Evolutionary conservation across 2,113 vertebrate species (phyloP), one percentile per base, ranked within the genome.

Genomic region (Turnix velox): DNA sequence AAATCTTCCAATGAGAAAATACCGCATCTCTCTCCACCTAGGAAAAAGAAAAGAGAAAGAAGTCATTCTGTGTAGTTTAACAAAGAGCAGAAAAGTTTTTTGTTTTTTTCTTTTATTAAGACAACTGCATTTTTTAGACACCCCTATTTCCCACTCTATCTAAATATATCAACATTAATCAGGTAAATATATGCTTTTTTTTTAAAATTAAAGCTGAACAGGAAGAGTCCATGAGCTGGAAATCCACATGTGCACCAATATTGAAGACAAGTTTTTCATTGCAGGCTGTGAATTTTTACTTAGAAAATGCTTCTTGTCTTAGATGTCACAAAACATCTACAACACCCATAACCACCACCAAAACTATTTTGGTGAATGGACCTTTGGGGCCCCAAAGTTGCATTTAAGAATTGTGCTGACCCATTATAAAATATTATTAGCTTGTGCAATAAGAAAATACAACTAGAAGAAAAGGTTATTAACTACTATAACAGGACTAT

Each of bases 1-100:
- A n/a, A 97, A 93, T 98, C 98, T 98, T 98, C 98, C 94, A 97
- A 95, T 98, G 98, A 97, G 97, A 97, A 97, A 98, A 98, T 97
- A 98, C 97, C 98, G 98, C 93, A 55, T 96, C 98, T 97, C 98
- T 96, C 98, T 97, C 98, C 97, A 98, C 98, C 99, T 99, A 97
- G 75, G 97, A 96, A 97, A 97, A 98, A 99, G 97, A 98, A 95
- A 95, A 96, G 89, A 96, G 79, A 89, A 76, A 92, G 31, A 75
- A 93, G 96, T 98, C 97, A 98, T 91, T 91, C 90, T 63, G 46
- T 83, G 92, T 68, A 95, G 83, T 33, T 2, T 75, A 52, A 68
- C 22, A 95, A 61, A 51, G 8, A 4, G 85, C 14, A 92, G 94
- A 95, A 90, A 94, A 95, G 91, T 78, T 82, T 28, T 88, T 80